Percentiles rank a stretch among this genome's conserved stretches.
phyloP scores from a whole-genome alignment of 2,113 vertebrate genomes.

The Laterallus jamaicensis region DNA sequence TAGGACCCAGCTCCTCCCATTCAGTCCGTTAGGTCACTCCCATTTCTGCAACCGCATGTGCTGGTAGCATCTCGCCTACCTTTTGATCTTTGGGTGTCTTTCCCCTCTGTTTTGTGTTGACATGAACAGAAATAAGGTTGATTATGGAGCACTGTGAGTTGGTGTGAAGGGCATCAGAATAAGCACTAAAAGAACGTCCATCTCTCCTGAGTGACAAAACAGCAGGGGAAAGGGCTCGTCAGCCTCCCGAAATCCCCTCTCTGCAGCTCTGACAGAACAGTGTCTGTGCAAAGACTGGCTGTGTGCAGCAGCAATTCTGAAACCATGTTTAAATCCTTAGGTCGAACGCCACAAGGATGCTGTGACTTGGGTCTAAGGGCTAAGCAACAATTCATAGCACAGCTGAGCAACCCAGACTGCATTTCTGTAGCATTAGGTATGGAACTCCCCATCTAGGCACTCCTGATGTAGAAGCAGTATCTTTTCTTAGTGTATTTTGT shows the following conservation, averaged over 20 bases:
- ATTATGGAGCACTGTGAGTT: not conserved
- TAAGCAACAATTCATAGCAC: not conserved
- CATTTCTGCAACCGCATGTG: not conserved
- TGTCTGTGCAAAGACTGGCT: not conserved
- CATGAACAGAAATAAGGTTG: not conserved
- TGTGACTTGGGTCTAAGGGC: not conserved
- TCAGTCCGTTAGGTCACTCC: not conserved
- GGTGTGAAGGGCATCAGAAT: not conserved
- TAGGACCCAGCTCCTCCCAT: constrained; percentile 2
- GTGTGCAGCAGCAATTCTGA: not conserved
- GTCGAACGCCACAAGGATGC: fast-evolving
- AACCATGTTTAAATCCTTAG: not conserved
- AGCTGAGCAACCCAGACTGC: not conserved
- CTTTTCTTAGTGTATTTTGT: not conserved
- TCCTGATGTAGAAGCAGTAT: not conserved
- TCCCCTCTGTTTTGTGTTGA: not conserved
- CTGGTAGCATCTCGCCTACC: not conserved
- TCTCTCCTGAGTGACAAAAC: not conserved
- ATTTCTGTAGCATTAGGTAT: not conserved
- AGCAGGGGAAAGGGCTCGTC: not conserved
- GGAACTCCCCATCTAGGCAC: not conserved
- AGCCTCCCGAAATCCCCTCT: not conserved
- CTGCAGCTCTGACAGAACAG: not conserved
- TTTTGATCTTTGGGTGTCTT: not conserved
- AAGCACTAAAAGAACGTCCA: not conserved